A percentile compares a stretch with the other conserved stretches of the same genome.
These are phyloP conservation scores for Trachelus tabidus DNA, from an alignment of 2,888 invertebrate species.

Conservation along the genomic window DNA sequence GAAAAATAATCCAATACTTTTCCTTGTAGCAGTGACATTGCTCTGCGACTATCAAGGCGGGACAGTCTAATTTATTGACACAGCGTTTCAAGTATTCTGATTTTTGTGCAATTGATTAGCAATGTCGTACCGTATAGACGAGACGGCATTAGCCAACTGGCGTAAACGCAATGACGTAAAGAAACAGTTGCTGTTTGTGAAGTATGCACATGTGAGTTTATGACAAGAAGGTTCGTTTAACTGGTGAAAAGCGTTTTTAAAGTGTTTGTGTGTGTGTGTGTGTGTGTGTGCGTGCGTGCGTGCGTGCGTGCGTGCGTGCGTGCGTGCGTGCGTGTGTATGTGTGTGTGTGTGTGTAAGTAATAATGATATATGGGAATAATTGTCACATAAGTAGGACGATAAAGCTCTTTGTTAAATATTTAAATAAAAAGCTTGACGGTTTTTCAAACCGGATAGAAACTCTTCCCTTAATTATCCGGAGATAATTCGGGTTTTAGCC, in stretches of 20 bases:
- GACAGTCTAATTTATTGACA: neutral
- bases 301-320: no score
- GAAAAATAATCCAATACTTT: no score
- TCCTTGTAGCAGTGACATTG: no score
- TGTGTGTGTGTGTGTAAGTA: neutral
- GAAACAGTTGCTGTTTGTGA: conserved; percentile 10
- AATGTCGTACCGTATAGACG: neutral
- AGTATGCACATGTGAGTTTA: conserved; percentile 18
- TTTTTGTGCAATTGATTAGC: neutral
- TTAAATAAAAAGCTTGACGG: neutral
- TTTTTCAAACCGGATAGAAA: neutral
- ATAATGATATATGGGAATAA: neutral
- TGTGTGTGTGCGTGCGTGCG: no score
- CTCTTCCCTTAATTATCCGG: neutral
- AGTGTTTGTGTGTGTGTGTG: no score
- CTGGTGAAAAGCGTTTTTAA: neutral
- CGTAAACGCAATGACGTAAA: neutral
- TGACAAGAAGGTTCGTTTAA: neutral
- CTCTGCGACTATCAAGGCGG: neutral
- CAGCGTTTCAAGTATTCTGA: neutral
- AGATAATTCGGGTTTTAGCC: neutral
- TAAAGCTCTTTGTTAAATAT: neutral
- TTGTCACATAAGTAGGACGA: neutral
- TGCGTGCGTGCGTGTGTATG: no score
- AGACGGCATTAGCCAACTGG: neutral